Percentiles rank a stretch among this genome's conserved stretches.
These are phyloP conservation scores for Nasua narica DNA, from an alignment of 2,797 vertebrate species.

Conservation along the genomic window DNA sequence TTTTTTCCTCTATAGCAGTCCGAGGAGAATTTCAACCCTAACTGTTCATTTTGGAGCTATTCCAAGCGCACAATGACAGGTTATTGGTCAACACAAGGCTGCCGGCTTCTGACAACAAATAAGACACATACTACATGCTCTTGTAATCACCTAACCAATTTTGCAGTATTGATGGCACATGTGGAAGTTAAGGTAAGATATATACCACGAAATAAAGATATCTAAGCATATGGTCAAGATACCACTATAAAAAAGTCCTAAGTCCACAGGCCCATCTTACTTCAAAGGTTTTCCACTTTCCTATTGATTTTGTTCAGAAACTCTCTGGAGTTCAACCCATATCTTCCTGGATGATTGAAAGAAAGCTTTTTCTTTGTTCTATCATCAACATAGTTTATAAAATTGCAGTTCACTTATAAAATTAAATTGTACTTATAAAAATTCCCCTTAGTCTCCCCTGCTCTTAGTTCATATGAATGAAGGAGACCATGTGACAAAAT, in stretches of 20 bases:
- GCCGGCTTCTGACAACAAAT: conserved; percentile 93
- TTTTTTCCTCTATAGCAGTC: conserved; percentile 88
- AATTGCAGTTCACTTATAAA: background rate
- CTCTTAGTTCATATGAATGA: background rate
- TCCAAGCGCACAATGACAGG: conserved; percentile 95
- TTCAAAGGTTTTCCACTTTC: background rate
- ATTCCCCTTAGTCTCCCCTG: background rate
- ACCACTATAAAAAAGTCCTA: background rate
- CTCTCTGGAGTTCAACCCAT: background rate
- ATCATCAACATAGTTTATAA: background rate
- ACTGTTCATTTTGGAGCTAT: conserved; percentile 99
- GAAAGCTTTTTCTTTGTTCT: background rate
- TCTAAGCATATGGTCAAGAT: background rate
- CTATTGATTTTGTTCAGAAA: background rate
- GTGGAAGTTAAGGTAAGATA: conserved; percentile 95
- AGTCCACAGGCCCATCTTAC: background rate
- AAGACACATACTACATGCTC: conserved; percentile 96
- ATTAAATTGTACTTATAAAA: background rate
- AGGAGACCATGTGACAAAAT: background rate
- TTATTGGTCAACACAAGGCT: conserved; percentile 98
- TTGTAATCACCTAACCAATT: conserved; percentile 98
- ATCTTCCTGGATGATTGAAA: background rate
- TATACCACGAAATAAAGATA: background rate
- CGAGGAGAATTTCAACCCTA: conserved; percentile 98
- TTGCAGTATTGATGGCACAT: conserved; percentile 97